phyloP scores from a whole-genome alignment of 2,797 vertebrate species.

The Ptychadena robeensis region DNA sequence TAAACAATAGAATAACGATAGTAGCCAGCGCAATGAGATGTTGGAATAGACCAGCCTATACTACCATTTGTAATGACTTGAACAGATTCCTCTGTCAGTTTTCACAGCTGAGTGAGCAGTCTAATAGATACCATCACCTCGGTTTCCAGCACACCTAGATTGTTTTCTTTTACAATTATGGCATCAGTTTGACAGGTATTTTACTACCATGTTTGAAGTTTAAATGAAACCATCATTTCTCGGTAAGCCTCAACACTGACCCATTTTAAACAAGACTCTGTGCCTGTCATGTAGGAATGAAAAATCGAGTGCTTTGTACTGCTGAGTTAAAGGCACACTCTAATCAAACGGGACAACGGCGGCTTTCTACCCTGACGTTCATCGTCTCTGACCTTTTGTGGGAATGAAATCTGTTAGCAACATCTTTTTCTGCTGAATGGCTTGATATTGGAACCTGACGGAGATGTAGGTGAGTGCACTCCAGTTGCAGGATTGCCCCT shows the following conservation, averaged over 20 bases:
- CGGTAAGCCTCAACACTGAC: neutral
- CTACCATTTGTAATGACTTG: conserved; percentile 41
- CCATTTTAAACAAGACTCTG: neutral
- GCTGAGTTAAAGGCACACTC: neutral
- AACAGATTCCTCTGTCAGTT: conserved; percentile 11
- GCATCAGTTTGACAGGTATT: conserved; percentile 30
- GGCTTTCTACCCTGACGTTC: no score
- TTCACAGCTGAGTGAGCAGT: conserved; percentile 26
- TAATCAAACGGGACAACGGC: no score
- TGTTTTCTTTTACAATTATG: conserved; percentile 48
- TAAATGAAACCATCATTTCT: conserved; percentile 1
- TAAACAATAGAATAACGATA: conserved; percentile 18
- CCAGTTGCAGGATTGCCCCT: no score
- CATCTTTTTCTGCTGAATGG: no score
- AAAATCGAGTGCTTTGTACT: neutral
- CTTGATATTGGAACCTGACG: no score
- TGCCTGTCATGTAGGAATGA: neutral
- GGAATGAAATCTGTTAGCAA: no score
- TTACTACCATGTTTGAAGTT: conserved; percentile 7
- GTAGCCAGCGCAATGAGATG: conserved; percentile 24
- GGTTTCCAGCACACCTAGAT: conserved; percentile 22
- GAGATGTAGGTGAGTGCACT: no score
- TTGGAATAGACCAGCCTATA: conserved; percentile 27
- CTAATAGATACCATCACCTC: conserved; percentile 53
- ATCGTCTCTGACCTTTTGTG: no score